Conservation (phyloP, 2,888 invertebrate species). For the Teleogryllus oceanicus region DNA sequence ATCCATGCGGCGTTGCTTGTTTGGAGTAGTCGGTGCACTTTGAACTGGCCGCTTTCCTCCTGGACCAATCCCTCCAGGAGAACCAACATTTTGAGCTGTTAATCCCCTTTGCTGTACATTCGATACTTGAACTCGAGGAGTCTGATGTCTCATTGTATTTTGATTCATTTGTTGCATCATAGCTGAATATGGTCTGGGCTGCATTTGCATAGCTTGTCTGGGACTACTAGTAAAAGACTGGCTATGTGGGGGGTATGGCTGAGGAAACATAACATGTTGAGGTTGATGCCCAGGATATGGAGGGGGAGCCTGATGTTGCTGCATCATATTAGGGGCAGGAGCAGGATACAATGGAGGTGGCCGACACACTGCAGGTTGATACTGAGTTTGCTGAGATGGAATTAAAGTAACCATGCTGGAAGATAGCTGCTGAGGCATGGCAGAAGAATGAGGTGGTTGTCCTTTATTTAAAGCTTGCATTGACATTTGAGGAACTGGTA, state of each 20-base stretch:
- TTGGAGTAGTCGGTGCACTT: conserved; percentile 24
- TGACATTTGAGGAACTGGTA: conserved; percentile 32
- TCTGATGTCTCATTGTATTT: background rate
- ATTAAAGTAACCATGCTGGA: conserved; percentile 47
- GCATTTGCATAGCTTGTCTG: conserved; percentile 21
- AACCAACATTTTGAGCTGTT: conserved; percentile 50
- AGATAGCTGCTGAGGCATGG: conserved; percentile 48
- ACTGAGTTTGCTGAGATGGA: conserved; percentile 44
- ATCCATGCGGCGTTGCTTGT: conserved; percentile 51
- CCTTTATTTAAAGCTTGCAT: conserved; percentile 44
- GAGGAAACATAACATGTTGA: conserved; percentile 26
- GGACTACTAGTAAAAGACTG: conserved; percentile 18
- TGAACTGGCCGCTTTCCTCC: conserved; percentile 46
- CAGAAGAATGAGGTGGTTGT: conserved; percentile 42
- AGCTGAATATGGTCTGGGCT: conserved; percentile 25
- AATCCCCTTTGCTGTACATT: conserved; percentile 53
- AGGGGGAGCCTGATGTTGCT: conserved; percentile 44
- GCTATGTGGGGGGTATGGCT: conserved; percentile 27
- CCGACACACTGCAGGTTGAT: conserved; percentile 44
- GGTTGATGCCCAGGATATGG: conserved; percentile 28
- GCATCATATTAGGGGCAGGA: conserved; percentile 46
- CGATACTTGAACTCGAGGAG: conserved; percentile 51
- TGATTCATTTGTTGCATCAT: conserved; percentile 29
- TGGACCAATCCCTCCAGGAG: conserved; percentile 47
- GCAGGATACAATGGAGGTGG: conserved; percentile 47